Percentiles rank a stretch among this genome's conserved stretches.
phyloP scores from a whole-genome alignment of 2,797 vertebrate species.

The Setipinna tenuifilis region DNA sequence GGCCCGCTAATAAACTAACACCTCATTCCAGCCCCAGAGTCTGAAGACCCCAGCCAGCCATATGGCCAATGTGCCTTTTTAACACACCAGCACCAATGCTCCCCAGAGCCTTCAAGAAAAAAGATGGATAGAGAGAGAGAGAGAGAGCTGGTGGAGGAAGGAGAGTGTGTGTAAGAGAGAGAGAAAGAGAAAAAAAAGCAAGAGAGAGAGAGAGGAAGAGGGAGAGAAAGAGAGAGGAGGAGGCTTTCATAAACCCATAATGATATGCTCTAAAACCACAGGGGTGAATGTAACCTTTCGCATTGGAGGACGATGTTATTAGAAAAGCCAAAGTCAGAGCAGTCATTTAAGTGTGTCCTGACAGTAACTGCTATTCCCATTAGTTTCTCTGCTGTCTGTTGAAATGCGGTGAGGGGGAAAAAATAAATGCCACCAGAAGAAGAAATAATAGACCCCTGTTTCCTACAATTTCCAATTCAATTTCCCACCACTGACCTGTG shows the following conservation, averaged over 20 bases:
- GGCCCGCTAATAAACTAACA: slow-evolving; percentile 20
- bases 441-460: slow-evolving; percentile 71
- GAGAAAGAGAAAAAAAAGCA: slow-evolving; percentile 27
- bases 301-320: slow-evolving; percentile 66
- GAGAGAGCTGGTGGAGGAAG: slow-evolving; percentile 12
- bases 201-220: slow-evolving; percentile 23
- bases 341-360: slow-evolving; percentile 65
- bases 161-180: slow-evolving; percentile 20
- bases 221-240: slow-evolving; percentile 24
- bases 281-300: slow-evolving; percentile 70
- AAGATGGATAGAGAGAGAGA: slow-evolving; percentile 31
- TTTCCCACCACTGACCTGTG: slow-evolving; percentile 74
- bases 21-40: neutral
- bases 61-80: slow-evolving; percentile 17
- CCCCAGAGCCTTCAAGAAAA: slow-evolving; percentile 35
- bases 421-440: slow-evolving; percentile 67
- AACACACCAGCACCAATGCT: slow-evolving; percentile 31
- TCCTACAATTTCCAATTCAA: slow-evolving; percentile 77
- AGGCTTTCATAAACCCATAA: slow-evolving; percentile 67
- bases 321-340: slow-evolving; percentile 67
- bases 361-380: slow-evolving; percentile 64
- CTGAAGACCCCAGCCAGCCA: neutral
- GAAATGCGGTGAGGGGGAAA: slow-evolving; percentile 48
- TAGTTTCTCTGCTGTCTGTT: slow-evolving; percentile 60
- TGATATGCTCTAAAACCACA: slow-evolving; percentile 67